Base-by-base conservation (phyloP, 2,888 invertebrate species). In the Pristionchus arcanus region DNA sequence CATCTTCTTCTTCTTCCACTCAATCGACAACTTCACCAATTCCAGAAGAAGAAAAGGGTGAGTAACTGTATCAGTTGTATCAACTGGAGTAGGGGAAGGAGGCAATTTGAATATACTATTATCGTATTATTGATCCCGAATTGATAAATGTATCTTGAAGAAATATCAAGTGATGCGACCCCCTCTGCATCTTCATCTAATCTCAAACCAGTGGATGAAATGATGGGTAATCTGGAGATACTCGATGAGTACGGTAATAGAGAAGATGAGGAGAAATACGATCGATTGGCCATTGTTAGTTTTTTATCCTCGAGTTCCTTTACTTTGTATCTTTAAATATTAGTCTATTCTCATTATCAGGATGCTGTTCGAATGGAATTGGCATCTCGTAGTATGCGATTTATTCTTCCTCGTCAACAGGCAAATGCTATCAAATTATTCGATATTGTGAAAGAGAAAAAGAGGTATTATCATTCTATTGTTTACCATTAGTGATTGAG, bases 321-420 rank as follows among this genome's bases (percentile, higher is more conserved):
- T 42, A 21, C 13, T 71, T 15, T 68, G 25, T 59, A 66, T 37
- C 91, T 89, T 25, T 31, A 49, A 49, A 19, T 53, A 37, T 21
- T 53, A 68, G 74, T 34, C 42, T 49, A 49, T 49, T 49, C 13
- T 9, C 42, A 15, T 16, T 68, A 9, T 81, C 87, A 94, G 94
- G 93, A 94, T 90, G 93, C 94, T 0, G 91, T 94, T 31, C 94
- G 94, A 90, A 81, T 94, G 77, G 94, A 94, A 71, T 90, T 94
- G 34, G 92, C 94, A 19, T 87, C 93, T 31, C 94, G 95, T 90
- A 93, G 91, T 85, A 87, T 93, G 66, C 88, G 91, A 68, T 91
- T 91, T 55, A 87, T 94, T 53, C 86, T 91, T 11, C 92, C 93
- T 0, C 88, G 94, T 4, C 94, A 94, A 85, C 92, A 93, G 86